Conservation (phyloP, 1,140 invertebrate species). For the Teleopsis dalmanni region DNA sequence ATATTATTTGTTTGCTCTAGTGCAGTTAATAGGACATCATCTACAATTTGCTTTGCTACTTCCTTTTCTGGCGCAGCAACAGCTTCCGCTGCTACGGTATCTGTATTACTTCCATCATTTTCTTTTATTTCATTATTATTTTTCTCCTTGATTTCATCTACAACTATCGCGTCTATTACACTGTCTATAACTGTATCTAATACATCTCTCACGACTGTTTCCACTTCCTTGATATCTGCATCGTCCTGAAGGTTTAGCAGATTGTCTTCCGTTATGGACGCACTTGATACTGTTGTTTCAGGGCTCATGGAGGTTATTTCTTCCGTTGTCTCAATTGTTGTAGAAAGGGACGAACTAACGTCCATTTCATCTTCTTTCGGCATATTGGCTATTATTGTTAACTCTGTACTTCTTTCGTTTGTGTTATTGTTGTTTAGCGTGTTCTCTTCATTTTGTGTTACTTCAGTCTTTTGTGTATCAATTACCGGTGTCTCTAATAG, state of each 20-base stretch:
- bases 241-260: constrained; percentile 14
- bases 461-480: constrained; percentile 15
- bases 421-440: constrained; percentile 6
- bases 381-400: too few species aligned
- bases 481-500: not conserved
- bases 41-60: constrained; percentile 26
- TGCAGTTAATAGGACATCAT: constrained; percentile 34
- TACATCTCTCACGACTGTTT: constrained; percentile 28
- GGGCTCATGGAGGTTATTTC: constrained; percentile 19
- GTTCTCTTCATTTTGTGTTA: constrained; percentile 6
- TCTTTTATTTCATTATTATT: constrained; percentile 28
- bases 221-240: not conserved
- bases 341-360: constrained; percentile 19
- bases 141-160: constrained; percentile 16
- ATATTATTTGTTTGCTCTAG: constrained; percentile 5
- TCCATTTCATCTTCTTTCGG: constrained; percentile 12
- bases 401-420: constrained; percentile 9
- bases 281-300: constrained; percentile 14
- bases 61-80: constrained; percentile 12
- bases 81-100: constrained; percentile 2
- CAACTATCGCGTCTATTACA: constrained; percentile 25
- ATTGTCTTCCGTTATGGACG: constrained; percentile 13
- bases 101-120: constrained; percentile 10
- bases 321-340: constrained; percentile 16
- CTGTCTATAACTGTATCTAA: constrained; percentile 37